Conservation (phyloP, 2,113 vertebrate genomes). For the Megaptera novaeangliae region DNA sequence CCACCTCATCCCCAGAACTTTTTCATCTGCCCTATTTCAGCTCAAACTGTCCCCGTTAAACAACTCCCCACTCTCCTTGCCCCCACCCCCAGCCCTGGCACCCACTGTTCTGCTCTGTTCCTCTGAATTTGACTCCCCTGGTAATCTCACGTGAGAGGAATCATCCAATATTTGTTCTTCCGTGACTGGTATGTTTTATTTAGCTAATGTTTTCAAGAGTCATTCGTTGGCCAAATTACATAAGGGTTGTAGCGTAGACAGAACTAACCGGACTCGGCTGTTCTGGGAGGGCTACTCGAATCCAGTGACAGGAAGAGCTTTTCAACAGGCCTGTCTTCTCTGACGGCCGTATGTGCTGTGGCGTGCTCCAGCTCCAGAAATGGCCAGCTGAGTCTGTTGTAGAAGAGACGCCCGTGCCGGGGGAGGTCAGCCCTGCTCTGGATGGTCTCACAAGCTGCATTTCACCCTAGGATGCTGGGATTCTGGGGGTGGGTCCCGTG, state of each 20-base stretch:
- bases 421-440: background rate
- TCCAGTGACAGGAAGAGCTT: background rate
- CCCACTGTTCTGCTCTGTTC: background rate
- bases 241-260: background rate
- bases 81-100: background rate
- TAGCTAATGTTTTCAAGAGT: background rate
- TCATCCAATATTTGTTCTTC: background rate
- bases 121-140: background rate
- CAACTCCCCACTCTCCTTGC: too few relatives aligned
- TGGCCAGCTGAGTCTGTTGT: background rate
- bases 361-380: accelerated
- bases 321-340: background rate
- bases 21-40: background rate
- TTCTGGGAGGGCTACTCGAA: background rate
- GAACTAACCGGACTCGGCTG: background rate
- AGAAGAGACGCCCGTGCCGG: accelerated
- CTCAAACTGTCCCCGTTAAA: background rate
- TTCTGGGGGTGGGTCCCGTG: background rate
- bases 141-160: background rate
- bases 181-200: background rate
- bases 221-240: background rate
- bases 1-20: background rate
- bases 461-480: background rate
- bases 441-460: background rate
- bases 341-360: accelerated